Conservation (phyloP, 1,140 invertebrate species). For the Leptinotarsa texana region DNA sequence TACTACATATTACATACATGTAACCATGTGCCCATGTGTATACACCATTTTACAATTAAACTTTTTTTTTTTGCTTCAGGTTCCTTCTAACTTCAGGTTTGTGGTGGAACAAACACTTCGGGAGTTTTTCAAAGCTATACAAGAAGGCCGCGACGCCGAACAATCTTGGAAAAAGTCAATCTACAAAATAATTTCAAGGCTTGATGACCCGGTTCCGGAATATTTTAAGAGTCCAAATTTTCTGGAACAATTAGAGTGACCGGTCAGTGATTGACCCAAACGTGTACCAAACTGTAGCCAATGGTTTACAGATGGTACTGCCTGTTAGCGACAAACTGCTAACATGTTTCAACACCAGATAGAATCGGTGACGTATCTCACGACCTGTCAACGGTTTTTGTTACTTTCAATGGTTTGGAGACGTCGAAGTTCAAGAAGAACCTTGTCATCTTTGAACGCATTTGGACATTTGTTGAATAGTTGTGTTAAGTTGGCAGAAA, state of each 20-base stretch:
- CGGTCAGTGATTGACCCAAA: slow-evolving; percentile 44
- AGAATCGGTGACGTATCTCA: slow-evolving; percentile 53
- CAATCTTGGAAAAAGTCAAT: slow-evolving; percentile 99
- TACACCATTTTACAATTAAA: background rate
- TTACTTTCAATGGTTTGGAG: slow-evolving; percentile 43
- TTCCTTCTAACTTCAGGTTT: slow-evolving; percentile 93
- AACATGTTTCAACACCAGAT: slow-evolving; percentile 34
- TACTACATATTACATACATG: no score
- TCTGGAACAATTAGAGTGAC: slow-evolving; percentile 96
- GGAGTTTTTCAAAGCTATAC: slow-evolving; percentile 98
- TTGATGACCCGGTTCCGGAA: slow-evolving; percentile 98
- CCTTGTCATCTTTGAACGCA: slow-evolving; percentile 42
- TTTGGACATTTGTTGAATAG: slow-evolving; percentile 49
- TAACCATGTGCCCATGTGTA: no score
- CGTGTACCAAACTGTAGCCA: slow-evolving; percentile 35
- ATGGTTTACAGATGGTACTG: slow-evolving; percentile 34
- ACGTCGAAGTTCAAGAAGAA: slow-evolving; percentile 33
- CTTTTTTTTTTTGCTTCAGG: slow-evolving; percentile 66
- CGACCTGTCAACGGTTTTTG: slow-evolving; percentile 51
- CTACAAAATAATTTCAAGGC: slow-evolving; percentile 98
- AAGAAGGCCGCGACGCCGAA: slow-evolving; percentile 93
- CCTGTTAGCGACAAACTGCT: slow-evolving; percentile 34
- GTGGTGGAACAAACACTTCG: slow-evolving; percentile 96
- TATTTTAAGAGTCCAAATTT: slow-evolving; percentile 99
- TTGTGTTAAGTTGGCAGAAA: slow-evolving; percentile 54